These are phyloP conservation scores for Pristiophorus japonicus DNA, from an alignment of 2,113 vertebrate species.

Conservation along the genomic window DNA sequence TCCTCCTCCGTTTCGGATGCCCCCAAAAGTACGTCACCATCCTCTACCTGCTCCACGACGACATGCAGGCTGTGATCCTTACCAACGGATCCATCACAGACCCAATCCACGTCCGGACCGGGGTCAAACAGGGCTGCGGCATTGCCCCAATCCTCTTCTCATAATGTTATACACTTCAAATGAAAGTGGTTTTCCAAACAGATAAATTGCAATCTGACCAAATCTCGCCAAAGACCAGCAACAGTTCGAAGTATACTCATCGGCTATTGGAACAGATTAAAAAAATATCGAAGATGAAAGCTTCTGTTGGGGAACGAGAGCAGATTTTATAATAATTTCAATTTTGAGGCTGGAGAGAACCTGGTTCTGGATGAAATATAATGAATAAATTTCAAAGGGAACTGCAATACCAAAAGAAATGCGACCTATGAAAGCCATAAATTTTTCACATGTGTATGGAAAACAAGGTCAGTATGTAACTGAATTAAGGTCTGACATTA, in stretches of 20 bases:
- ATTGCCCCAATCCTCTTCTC: too few species aligned
- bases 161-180: too few species aligned
- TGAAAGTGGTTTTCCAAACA: neutral
- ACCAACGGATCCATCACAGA: too few species aligned
- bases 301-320: neutral
- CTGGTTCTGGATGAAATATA: neutral
- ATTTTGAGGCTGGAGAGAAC: neutral
- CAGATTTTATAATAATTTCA: conserved; percentile 27
- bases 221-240: neutral
- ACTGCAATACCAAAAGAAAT: neutral
- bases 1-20: too few species aligned
- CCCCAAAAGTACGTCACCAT: too few species aligned
- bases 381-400: conserved; percentile 25
- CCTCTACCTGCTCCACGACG: too few species aligned
- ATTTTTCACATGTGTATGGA: neutral
- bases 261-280: too few species aligned
- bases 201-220: neutral
- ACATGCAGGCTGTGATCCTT: too few species aligned
- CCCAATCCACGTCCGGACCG: too few species aligned
- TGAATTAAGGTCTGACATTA: conserved; percentile 30
- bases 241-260: neutral
- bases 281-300: neutral
- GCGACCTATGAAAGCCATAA: neutral
- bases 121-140: too few species aligned
- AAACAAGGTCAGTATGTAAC: conserved; percentile 19